These are phyloP conservation scores for Pantala flavescens DNA, from an alignment of 1,140 invertebrate species.

Conservation along the genomic window DNA sequence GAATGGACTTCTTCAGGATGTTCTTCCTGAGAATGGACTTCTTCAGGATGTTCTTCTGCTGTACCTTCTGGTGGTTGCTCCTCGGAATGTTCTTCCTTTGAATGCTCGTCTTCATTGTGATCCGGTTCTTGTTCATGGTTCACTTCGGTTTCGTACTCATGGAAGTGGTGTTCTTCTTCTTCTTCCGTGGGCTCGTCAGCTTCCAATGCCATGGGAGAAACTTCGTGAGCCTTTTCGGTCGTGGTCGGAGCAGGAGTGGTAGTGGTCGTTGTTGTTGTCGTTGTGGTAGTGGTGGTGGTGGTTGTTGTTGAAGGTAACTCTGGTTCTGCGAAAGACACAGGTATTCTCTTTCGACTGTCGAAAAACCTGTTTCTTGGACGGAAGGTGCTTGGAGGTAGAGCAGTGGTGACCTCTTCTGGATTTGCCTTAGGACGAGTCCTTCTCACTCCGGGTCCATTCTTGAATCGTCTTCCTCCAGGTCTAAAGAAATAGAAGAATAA, in stretches of 20 bases:
- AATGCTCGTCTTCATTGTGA: no score
- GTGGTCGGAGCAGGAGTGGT: background rate
- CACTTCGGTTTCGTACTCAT: no score
- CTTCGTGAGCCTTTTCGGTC: background rate
- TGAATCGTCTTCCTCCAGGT: background rate
- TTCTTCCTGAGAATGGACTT: background rate
- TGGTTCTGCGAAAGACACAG: no score
- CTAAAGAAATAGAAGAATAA: background rate
- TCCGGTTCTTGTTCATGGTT: no score
- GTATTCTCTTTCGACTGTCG: no score
- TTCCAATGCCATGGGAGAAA: no score
- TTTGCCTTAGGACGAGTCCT: background rate
- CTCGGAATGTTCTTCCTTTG: no score
- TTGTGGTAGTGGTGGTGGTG: background rate
- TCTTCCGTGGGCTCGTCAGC: no score
- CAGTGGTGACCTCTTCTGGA: background rate
- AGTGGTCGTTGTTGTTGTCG: background rate
- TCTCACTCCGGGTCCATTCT: background rate
- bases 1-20: background rate
- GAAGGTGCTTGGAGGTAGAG: background rate
- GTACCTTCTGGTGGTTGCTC: no score
- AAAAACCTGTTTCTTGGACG: background rate
- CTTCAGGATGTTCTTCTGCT: background rate
- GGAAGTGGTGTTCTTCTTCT: no score
- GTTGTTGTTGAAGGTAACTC: no score